Evolutionary conservation across 2,888 invertebrate species (phyloP).

Genomic region (Drosophila ezoana): DNA sequence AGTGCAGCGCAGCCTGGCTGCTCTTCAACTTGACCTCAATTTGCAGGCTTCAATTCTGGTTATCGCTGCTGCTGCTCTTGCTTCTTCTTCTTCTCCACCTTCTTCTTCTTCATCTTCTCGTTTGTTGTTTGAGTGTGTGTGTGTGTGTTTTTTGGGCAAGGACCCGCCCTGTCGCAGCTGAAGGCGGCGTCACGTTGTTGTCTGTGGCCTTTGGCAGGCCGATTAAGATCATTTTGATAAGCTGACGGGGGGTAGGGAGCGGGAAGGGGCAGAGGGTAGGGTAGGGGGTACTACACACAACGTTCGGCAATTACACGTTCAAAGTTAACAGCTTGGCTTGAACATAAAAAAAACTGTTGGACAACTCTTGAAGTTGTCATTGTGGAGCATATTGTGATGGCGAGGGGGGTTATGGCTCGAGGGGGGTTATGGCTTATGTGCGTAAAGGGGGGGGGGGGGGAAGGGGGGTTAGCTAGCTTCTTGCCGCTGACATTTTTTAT

Average conservation of each 20-base stretch:
- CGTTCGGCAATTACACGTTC: constrained; percentile 54
- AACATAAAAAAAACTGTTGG: constrained; percentile 38
- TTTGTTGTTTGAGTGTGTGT: not conserved
- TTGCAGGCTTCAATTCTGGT: constrained; percentile 13
- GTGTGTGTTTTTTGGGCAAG: constrained; percentile 39
- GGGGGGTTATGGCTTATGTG: too few species aligned
- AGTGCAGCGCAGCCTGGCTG: not conserved
- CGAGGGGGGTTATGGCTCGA: not conserved
- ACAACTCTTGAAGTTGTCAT: constrained; percentile 30
- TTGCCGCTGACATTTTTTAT: not conserved
- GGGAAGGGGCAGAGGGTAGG: not conserved
- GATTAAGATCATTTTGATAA: constrained; percentile 48
- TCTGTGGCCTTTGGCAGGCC: constrained; percentile 46
- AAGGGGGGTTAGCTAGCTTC: constrained; percentile 6
- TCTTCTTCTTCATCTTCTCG: not conserved
- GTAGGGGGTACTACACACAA: too few species aligned
- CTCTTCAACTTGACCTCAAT: constrained; percentile 72
- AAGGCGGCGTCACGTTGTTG: constrained; percentile 33
- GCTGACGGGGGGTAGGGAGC: not conserved
- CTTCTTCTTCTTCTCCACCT: not conserved
- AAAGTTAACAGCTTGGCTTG: constrained; percentile 51
- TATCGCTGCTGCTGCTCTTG: not conserved
- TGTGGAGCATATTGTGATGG: not conserved
- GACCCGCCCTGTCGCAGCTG: constrained; percentile 29
- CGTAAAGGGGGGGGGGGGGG: too few species aligned